Base-by-base conservation (phyloP, 2,888 invertebrate genomes). In the Dolichopus griseipennis region DNA sequence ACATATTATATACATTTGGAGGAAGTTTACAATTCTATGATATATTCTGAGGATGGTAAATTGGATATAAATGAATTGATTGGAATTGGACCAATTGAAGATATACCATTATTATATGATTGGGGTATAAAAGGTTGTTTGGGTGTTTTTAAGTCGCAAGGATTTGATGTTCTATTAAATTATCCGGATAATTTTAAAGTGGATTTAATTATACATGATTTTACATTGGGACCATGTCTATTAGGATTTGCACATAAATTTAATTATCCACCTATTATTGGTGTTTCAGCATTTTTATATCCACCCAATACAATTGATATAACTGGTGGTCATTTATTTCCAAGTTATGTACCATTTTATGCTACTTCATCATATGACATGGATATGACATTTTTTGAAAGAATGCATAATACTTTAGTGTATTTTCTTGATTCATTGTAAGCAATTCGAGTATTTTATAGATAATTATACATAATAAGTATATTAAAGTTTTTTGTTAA, bases 151-250 rank as follows among this genome's bases (percentile, higher is more conserved):
- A 34, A 61, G 6, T 76, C 77, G 0, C 69, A 74, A 61, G 76
- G 75, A 1, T n/a, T 76, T 0, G 69, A 72, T 37, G 69, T 67
- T 9, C 68, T 79, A 3, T 68, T 76, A 10, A 70, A 73, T 27
- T 77, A 78, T 71, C 77, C 78, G 0, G 68, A 72, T 62, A 69
- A 75, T 61, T 78, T 78, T 41, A 71, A 74, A 41, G 76, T 78
- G 68, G 79, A 80, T 73, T 67, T 79, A 52, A 75, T 78, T n/a
- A 69, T 80, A 7, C 73, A 77, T 66, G 81, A 80, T 68, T 77
- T 74, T 62, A 76, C 75, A 0, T 43, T 74, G 34, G 77, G 77
- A 1, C 74, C 77, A 6, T 76, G 75, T 72, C 68, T 79, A 15
- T 37, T 80, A 18, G 76, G 76, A 0, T 75, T 79, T 65, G 70